phyloP scores from a whole-genome alignment of 2,888 invertebrate species.

The Spatulosminthurus flaviceps region DNA sequence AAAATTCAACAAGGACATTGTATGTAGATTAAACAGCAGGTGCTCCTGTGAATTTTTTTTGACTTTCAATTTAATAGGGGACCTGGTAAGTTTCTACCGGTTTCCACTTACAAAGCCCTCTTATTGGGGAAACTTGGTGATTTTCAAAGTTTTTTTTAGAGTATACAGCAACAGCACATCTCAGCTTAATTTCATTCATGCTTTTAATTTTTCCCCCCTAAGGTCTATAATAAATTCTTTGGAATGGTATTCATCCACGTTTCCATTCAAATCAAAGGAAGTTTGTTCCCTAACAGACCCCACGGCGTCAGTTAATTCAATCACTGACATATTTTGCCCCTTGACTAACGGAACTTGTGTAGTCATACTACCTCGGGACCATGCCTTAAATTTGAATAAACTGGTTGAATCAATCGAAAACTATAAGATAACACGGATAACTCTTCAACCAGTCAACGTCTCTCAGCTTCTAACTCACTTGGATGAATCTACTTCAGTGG shows the following conservation, averaged over 20 bases:
- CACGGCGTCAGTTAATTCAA: slow-evolving; percentile 80
- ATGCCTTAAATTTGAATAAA: background rate
- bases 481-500: background rate
- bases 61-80: too few species aligned
- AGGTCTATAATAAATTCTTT: background rate
- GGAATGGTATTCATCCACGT: background rate
- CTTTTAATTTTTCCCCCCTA: background rate
- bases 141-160: too few species aligned
- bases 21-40: too few species aligned
- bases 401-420: background rate
- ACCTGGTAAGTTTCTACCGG: too few species aligned
- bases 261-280: background rate
- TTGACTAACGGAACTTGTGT: slow-evolving; percentile 15
- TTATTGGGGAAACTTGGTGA: too few species aligned
- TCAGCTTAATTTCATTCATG: too few species aligned
- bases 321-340: slow-evolving; percentile 65
- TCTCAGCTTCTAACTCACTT: background rate
- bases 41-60: too few species aligned
- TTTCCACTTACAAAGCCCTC: too few species aligned
- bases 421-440: slow-evolving; percentile 37
- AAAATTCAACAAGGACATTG: too few species aligned
- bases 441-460: slow-evolving; percentile 30
- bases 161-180: too few species aligned
- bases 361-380: slow-evolving; percentile 6
- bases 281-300: background rate